Evolutionary conservation across 2,113 vertebrate species (phyloP).

Genomic region (Syrrhaptes paradoxus): DNA sequence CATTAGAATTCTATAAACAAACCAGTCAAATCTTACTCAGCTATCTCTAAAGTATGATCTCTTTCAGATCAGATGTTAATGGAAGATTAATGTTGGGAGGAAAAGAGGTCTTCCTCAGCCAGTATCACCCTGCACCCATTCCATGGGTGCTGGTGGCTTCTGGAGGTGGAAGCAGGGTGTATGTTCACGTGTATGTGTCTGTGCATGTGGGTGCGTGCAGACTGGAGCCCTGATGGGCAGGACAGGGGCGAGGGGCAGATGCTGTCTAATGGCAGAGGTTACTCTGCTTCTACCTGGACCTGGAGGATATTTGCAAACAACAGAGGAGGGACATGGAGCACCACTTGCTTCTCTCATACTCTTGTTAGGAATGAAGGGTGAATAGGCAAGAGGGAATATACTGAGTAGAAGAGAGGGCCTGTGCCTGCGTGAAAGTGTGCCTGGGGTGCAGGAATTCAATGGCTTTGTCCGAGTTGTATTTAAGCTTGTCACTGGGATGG

Average conservation of each 20-base stretch:
- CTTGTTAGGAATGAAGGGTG: background rate
- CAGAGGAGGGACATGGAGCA: background rate
- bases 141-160: background rate
- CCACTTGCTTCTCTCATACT: background rate
- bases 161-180: background rate
- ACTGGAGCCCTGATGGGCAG: background rate
- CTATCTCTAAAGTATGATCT: background rate
- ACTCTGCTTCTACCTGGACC: background rate
- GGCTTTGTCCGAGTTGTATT: background rate
- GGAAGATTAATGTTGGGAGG: background rate
- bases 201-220: background rate
- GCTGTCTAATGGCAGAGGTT: background rate
- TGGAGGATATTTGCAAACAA: background rate
- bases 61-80: background rate
- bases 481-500: background rate
- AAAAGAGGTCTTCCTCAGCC: background rate
- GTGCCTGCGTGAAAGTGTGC: background rate
- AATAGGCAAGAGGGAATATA: background rate
- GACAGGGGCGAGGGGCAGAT: background rate
- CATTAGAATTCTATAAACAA: background rate
- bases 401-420: background rate
- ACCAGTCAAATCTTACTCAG: background rate
- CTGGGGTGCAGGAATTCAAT: background rate
- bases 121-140: background rate
- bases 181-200: fast-evolving